Base-by-base conservation (phyloP, 2,113 vertebrate genomes). In the Montifringilla adamsi region DNA sequence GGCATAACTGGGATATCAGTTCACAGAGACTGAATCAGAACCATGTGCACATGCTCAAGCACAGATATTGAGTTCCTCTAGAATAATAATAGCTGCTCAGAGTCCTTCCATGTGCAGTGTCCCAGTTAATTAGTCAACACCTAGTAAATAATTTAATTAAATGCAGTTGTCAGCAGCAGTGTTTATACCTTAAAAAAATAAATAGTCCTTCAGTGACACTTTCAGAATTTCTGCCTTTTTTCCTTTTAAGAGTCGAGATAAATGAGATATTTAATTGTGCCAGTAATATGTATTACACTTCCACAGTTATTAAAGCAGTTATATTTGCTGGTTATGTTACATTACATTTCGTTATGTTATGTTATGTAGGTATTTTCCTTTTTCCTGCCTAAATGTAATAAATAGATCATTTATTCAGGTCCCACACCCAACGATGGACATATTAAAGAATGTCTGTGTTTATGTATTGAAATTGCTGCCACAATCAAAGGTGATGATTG, bases 121-220 rank as follows among this genome's bases (percentile, higher is more conserved):
- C 43, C 78, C 83, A 52, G 68, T 75, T 91, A 77, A 89, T 89
- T 94, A 93, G 55, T 47, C 75, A 86, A 63, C 60, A 73, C 27
- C 53, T 80, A 90, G 78, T 93, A 91, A 96, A 95, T 93, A 95
- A 95, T 94, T 87, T 49, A 92, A 94, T 91, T 93, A 77, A 73
- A 64, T 89, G 35, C 58, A 73, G 60, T 77, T 95, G 72, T 88
- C 73, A 80, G 59, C 60, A 63, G 46, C 15, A 24, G 28, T 49
- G 62, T 88, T 94, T 93, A 39, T 60, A 46, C 39, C 23, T 63
- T 77, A 55, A 75, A 85, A 43, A 56, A 64, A 66, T 33, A 76
- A 84, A 69, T 66, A 89, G 63, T 63, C 59, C 24, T 90, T 85
- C 84, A 30, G 49, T 85, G 81, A 75, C 33, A 63, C 27, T 72